Evolutionary conservation across 2,113 vertebrate genomes (phyloP), one percentile per base, ranked within the genome.

Genomic region (Lates calcarifer): DNA sequence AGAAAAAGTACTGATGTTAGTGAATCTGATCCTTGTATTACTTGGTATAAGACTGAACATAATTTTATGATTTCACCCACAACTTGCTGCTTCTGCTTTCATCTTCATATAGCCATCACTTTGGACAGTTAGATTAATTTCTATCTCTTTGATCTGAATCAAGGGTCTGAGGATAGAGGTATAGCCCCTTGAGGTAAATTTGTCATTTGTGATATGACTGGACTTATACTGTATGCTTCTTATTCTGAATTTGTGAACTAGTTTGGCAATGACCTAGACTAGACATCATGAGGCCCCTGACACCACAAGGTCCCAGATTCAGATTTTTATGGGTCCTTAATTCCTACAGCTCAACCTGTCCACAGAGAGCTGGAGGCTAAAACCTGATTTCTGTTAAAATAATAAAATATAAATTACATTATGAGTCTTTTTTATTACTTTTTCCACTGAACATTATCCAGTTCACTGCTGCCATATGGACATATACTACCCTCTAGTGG

Each of bases 401-500:
- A 45, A 28, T 71, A 45, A 35, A 33, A 63, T 6, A 49, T 13
- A 1, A 39, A 37, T 31, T 22, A 4, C 22, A 28, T 4, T 18
- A 5, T 47, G 5, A 22, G 12, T 35, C 6, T 14, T 22, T 5
- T 39, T 6, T 43, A 17, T 14, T 11, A 41, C 7, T 64, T 58
- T 28, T 26, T 17, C 7, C 1, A 3, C 6, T 37, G 8, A 31
- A 18, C 26, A 28, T 56, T n/a, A 56, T 20, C 4, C 15, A 33
- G 2, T n/a, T 28, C 10, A 24, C 51, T 49, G 37, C 49, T 39
- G 22, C 26, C 20, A 29, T 22, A 49, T 67, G 56, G 63, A 43
- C 14, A 58, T 39, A 71, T 56, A 74, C 74, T 89, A 89, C 74
- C 91, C 87, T 80, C 93, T 90, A 69, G 90, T 86, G 94, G 86